These are phyloP conservation scores for Heliornis fulica DNA, from an alignment of 2,113 vertebrate genomes.

Conservation along the genomic window DNA sequence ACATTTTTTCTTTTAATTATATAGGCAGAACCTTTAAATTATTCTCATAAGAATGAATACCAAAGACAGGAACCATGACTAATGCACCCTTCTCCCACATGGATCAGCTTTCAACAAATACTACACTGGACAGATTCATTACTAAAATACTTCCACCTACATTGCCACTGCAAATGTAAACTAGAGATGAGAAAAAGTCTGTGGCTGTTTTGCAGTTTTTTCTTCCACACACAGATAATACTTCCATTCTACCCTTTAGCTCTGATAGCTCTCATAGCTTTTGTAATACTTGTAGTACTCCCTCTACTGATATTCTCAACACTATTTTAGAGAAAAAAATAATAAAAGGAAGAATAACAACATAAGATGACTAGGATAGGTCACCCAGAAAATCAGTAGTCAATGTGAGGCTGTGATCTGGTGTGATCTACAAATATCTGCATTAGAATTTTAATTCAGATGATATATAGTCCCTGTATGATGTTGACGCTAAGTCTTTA, in stretches of 20 bases:
- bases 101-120: neutral
- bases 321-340: neutral
- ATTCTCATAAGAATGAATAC: neutral
- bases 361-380: neutral
- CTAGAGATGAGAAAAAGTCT: neutral
- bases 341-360: neutral
- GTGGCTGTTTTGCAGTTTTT: neutral
- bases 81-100: neutral
- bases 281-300: neutral
- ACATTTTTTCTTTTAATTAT: neutral
- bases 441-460: neutral
- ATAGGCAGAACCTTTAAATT: neutral
- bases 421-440: neutral
- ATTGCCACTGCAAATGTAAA: neutral
- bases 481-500: neutral
- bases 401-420: neutral
- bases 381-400: neutral
- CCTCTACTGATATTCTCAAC: neutral
- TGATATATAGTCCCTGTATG: neutral
- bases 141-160: neutral
- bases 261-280: neutral
- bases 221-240: neutral
- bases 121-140: neutral
- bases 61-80: neutral
- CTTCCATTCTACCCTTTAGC: neutral